Conservation (phyloP, 1,140 invertebrate genomes). For the Propsilocerus akamusi region DNA sequence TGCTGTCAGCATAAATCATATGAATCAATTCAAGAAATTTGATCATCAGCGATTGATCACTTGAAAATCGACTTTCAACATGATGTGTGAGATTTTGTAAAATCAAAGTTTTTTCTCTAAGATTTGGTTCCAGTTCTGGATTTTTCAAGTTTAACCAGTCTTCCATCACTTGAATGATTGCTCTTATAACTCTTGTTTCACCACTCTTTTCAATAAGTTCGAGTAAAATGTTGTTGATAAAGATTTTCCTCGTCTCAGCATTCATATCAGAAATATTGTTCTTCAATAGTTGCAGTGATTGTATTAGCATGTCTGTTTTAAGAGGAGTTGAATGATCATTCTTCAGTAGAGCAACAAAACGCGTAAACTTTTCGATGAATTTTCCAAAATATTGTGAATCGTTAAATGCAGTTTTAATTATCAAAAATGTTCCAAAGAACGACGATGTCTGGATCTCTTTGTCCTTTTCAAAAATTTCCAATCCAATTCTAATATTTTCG, state of each 20-base stretch:
- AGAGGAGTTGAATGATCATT: conserved; percentile 47
- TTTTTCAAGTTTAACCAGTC: conserved; percentile 77
- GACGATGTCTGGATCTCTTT: conserved; percentile 50
- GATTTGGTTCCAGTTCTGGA: conserved; percentile 50
- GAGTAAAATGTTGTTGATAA: conserved; percentile 81
- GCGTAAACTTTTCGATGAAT: conserved; percentile 81
- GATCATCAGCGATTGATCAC: conserved; percentile 71
- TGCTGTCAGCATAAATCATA: conserved; percentile 82
- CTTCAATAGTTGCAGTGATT: conserved; percentile 82
- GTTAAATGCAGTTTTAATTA: conserved; percentile 86
- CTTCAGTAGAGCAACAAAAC: conserved; percentile 74
- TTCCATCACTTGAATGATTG: conserved; percentile 71
- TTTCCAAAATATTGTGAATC: conserved; percentile 85
- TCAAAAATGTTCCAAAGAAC: conserved; percentile 85
- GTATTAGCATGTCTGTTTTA: conserved; percentile 38
- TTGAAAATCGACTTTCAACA: conserved; percentile 83
- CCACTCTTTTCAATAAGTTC: conserved; percentile 85
- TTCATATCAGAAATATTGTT: conserved; percentile 86
- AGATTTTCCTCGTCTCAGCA: conserved; percentile 83
- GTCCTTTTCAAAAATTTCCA: conserved; percentile 77
- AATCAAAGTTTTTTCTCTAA: conserved; percentile 83
- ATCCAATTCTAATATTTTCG: conserved; percentile 75
- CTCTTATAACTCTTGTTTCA: conserved; percentile 85
- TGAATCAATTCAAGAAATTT: conserved; percentile 88
- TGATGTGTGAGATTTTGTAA: conserved; percentile 89